Evolutionary conservation across 2,888 invertebrate species (phyloP).

Genomic region (Melieria crassipennis): DNA sequence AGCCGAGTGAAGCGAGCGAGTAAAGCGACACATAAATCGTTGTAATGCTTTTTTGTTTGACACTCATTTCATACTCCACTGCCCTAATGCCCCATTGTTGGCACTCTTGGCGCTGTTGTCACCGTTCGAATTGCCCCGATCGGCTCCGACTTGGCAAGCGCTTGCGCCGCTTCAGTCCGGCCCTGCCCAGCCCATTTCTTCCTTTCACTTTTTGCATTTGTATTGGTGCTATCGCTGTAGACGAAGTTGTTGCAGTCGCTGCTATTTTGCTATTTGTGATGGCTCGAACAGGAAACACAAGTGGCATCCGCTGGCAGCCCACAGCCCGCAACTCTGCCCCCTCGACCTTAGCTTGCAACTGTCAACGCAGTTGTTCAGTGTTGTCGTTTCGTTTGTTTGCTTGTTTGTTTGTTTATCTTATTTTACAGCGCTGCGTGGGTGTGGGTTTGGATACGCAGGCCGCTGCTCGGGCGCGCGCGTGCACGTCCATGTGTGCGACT

Average conservation of each 20-base stretch:
- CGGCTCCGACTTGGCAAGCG: too few relatives aligned
- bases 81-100: background rate
- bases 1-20: too few relatives aligned
- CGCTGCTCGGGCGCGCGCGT: too few relatives aligned
- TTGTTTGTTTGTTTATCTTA: too few relatives aligned
- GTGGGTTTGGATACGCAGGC: too few relatives aligned
- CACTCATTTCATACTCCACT: conserved; percentile 14
- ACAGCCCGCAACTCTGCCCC: too few relatives aligned
- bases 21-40: conserved; percentile 28
- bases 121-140: too few relatives aligned
- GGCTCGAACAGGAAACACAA: conserved; percentile 3
- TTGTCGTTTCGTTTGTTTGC: background rate
- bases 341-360: background rate
- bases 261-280: conserved; percentile 30
- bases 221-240: conserved; percentile 15
- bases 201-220: background rate
- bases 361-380: background rate
- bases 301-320: too few relatives aligned
- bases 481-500: too few relatives aligned
- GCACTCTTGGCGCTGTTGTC: background rate
- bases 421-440: too few relatives aligned
- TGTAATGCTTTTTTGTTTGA: conserved; percentile 36
- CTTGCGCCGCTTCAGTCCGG: too few relatives aligned
- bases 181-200: background rate
- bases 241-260: background rate